These are phyloP conservation scores for Drosophila pandora DNA, from an alignment of 1,140 invertebrate genomes.

Conservation along the genomic window DNA sequence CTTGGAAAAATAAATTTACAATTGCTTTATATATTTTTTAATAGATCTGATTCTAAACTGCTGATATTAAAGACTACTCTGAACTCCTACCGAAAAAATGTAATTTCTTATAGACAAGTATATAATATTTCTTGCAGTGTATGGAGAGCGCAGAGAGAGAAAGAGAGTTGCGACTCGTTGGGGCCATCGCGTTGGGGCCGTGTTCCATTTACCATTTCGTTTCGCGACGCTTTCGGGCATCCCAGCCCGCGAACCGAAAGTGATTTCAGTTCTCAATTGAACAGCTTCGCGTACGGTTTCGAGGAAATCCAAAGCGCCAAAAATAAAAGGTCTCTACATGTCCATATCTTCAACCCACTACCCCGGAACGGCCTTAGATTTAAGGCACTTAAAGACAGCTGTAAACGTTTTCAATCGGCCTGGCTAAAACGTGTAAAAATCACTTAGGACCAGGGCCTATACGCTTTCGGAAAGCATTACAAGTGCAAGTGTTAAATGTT, in stretches of 20 bases:
- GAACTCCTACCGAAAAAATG: no score
- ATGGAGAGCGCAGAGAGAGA: not conserved
- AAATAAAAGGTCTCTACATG: slow-evolving; percentile 14
- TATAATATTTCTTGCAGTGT: not conserved
- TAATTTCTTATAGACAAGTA: no score
- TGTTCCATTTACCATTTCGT: slow-evolving; percentile 50
- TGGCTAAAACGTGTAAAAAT: slow-evolving; percentile 30
- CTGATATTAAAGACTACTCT: no score
- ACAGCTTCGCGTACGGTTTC: slow-evolving; percentile 69
- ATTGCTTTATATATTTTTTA: no score
- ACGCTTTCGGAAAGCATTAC: slow-evolving; percentile 55
- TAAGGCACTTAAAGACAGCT: slow-evolving; percentile 58
- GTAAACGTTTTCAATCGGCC: slow-evolving; percentile 36
- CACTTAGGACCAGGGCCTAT: slow-evolving; percentile 6
- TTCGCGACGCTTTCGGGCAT: slow-evolving; percentile 44
- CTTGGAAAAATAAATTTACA: not conserved
- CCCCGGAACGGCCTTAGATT: slow-evolving; percentile 35
- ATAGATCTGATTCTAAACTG: no score
- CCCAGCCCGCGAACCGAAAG: slow-evolving; percentile 44
- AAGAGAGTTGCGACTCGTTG: slow-evolving; percentile 7
- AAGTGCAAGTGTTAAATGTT: slow-evolving; percentile 66
- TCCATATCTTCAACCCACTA: slow-evolving; percentile 18
- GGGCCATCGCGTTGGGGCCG: slow-evolving; percentile 6
- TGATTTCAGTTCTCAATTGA: slow-evolving; percentile 34
- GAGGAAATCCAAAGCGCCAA: slow-evolving; percentile 32